These are phyloP conservation scores for Bombus superbus DNA, from an alignment of 1,140 invertebrate genomes.

Conservation along the genomic window DNA sequence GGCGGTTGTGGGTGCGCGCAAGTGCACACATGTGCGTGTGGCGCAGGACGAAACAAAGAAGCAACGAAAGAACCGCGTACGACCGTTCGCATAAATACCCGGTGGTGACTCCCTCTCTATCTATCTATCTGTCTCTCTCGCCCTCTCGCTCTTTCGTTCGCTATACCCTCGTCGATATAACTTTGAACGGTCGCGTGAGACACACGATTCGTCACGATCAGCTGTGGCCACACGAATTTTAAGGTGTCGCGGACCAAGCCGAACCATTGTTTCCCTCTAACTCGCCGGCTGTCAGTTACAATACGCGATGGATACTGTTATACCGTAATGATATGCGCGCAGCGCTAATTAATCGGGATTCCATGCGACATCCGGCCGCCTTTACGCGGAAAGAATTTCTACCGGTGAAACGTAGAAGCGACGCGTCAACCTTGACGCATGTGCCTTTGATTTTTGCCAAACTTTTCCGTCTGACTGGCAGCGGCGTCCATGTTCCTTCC, in stretches of 20 bases:
- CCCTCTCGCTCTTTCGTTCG: background rate
- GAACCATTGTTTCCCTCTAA: constrained; percentile 35
- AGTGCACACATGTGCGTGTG: constrained; percentile 46
- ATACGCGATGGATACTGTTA: constrained; percentile 36
- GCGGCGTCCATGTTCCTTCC: no score
- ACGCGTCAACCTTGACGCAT: constrained; percentile 26
- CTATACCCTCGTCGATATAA: constrained; percentile 57
- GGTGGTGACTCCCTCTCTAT: background rate
- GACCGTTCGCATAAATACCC: constrained; percentile 65
- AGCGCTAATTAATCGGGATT: constrained; percentile 47
- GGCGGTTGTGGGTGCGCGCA: constrained; percentile 45
- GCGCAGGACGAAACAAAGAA: constrained; percentile 69
- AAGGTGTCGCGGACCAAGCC: constrained; percentile 12
- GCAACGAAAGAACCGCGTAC: constrained; percentile 59
- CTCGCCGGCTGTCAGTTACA: constrained; percentile 30
- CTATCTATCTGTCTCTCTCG: background rate
- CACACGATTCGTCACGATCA: constrained; percentile 66
- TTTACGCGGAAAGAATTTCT: constrained; percentile 44
- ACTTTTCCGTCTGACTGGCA: background rate
- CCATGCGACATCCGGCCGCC: constrained; percentile 49
- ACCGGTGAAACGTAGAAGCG: constrained; percentile 1
- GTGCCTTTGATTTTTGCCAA: background rate
- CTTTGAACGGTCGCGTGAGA: constrained; percentile 15
- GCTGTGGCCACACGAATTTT: constrained; percentile 60
- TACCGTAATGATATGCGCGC: constrained; percentile 40